A percentile compares a stretch with the other conserved stretches of the same genome.
Conservation (phyloP, 2,113 vertebrate genomes). For the Scatophagus argus region DNA sequence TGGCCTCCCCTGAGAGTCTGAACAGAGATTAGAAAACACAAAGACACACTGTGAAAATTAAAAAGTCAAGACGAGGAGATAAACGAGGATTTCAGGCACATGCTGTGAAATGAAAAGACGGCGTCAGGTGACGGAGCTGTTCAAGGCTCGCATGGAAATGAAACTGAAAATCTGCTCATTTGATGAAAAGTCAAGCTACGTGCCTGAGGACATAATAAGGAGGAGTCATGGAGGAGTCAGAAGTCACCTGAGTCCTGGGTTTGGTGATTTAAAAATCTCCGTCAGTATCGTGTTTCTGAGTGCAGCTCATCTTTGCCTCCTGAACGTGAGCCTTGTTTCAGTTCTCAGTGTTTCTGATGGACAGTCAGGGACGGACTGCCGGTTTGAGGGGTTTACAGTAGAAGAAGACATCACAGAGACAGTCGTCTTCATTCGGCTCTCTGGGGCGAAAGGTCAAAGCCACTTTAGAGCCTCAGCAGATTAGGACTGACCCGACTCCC, state of each 20-base stretch:
- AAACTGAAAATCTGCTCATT: too few species aligned
- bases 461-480: constrained; percentile 2
- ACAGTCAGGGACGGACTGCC: background rate
- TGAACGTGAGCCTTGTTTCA: too few species aligned
- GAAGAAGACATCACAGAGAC: background rate
- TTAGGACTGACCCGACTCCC: background rate
- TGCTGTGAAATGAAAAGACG: background rate
- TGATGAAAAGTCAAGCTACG: too few species aligned
- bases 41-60: background rate
- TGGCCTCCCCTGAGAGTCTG: constrained; percentile 6
- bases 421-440: background rate
- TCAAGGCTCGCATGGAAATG: too few species aligned
- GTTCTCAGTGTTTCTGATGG: too few species aligned
- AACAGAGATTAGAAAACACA: constrained; percentile 26
- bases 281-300: too few species aligned
- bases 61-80: background rate
- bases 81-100: constrained; percentile 14
- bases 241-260: too few species aligned
- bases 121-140: too few species aligned
- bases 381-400: background rate
- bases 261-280: too few species aligned
- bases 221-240: background rate
- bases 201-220: too few species aligned
- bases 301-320: too few species aligned
- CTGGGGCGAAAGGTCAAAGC: background rate